Evolutionary conservation across 2,888 invertebrate species (phyloP).

Genomic region (Rhopalosiphum nymphaeae): DNA sequence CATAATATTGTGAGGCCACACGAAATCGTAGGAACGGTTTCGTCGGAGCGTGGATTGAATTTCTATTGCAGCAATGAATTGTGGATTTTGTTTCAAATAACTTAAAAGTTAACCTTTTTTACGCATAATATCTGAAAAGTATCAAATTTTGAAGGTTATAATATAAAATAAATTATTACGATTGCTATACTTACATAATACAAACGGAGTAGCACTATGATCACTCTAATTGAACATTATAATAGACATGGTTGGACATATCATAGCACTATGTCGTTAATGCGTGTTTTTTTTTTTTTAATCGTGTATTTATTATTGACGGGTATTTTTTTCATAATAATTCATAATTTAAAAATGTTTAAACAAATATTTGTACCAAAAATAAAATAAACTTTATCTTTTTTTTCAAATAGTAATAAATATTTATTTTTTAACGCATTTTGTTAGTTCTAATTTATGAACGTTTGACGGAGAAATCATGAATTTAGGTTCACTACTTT

Average conservation of each 20-base stretch:
- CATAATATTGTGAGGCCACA: not conserved
- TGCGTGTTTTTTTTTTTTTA: not conserved
- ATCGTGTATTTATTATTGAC: not conserved
- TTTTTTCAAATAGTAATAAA: not conserved
- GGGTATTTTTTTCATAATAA: not conserved
- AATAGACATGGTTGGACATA: not conserved
- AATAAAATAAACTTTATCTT: not conserved
- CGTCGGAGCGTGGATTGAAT: not conserved
- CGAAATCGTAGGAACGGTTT: not conserved
- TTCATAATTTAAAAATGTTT: not conserved
- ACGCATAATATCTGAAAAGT: not conserved
- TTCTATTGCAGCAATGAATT: not conserved
- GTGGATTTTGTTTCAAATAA: not conserved
- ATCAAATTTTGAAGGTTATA: not conserved
- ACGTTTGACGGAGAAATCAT: not conserved
- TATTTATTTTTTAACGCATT: not conserved
- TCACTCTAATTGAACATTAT: not conserved
- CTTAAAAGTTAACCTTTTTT: not conserved
- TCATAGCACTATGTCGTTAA: not conserved
- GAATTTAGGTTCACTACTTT: not conserved
- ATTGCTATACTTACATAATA: not conserved
- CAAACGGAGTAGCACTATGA: not conserved
- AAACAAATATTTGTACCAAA: not conserved
- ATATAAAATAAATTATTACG: not conserved
- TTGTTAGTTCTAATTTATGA: not conserved